Conservation (phyloP, 2,888 invertebrate genomes). For the Crematogaster levior region DNA sequence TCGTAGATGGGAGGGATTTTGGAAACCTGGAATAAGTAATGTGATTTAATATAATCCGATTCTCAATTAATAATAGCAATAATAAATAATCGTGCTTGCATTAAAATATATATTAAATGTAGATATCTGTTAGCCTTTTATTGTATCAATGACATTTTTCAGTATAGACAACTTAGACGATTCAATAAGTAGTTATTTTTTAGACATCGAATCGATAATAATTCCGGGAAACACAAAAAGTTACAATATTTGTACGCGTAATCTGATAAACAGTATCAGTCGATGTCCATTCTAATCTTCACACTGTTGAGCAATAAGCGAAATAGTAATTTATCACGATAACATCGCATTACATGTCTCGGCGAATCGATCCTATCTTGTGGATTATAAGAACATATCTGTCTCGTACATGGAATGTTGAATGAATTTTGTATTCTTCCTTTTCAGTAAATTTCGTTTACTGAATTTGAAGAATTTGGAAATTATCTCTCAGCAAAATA, state of each 20-base stretch:
- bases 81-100: background rate
- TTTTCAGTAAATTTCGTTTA: background rate
- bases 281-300: background rate
- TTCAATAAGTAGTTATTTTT: background rate
- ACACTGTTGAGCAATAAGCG: conserved; percentile 15
- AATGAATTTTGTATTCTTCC: background rate
- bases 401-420: background rate
- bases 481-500: background rate
- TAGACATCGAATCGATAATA: background rate
- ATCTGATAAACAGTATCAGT: conserved; percentile 56
- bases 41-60: background rate
- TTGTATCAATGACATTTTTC: background rate
- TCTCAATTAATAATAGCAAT: background rate
- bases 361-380: conserved; percentile 38
- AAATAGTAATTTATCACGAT: conserved; percentile 62
- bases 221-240: conserved; percentile 1
- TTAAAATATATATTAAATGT: background rate
- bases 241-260: background rate
- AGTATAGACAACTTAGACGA: background rate
- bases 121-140: background rate
- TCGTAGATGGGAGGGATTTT: conserved; percentile 84
- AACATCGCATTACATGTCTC: conserved; percentile 27
- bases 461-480: background rate
- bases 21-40: conserved; percentile 75
- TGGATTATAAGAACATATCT: background rate